Evolutionary conservation across 2,888 invertebrate genomes (phyloP), one percentile per base, ranked within the genome.

Genomic region (Phyllotreta striolata): DNA sequence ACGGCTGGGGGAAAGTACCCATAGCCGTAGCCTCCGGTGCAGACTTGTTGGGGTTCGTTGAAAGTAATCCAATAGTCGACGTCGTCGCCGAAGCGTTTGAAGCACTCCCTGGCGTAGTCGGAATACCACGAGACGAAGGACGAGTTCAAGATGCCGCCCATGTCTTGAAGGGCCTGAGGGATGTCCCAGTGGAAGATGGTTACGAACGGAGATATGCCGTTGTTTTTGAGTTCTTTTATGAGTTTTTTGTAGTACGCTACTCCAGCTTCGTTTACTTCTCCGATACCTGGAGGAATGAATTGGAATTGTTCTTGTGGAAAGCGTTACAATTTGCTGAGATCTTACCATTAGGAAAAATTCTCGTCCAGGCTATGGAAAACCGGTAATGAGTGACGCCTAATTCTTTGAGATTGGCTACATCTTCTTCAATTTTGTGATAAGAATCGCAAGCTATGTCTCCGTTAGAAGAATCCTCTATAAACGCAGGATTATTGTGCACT

Each of bases 391-490:
- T 71, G 3, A 86, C 84, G 0, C 87, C 87, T 0, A 90, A 77
- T 24, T 84, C 76, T 63, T 83, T 84, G 62, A 90, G 72, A 47
- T 89, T 76, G 34, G 79, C 74, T 0, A 89, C 85, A 70, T 91
- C 91, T 43, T 87, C 85, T 71, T 83, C 83, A 76, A 85, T 87
- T 71, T 82, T 84, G 78, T 89, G 86, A 77, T 89, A 91, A 24
- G 89, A 89, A 76, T 90, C 88, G 59, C 87, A 86, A 0, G 90
- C 86, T 0, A 88, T 79, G 72, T 90, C 88, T 0, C 85, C 89
- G 62, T 85, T 89, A 0, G 84, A 81, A 1, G 83, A 78, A 67
- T 88, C 85, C 67, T 76, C 78, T 6, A 89, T 83, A 52, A 68
- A 67, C 10, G 78, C 76, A 3, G 81, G 80, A 66, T 78, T 80